phyloP scores from a whole-genome alignment of 2,113 vertebrate genomes.

The Saccopteryx bilineata region DNA sequence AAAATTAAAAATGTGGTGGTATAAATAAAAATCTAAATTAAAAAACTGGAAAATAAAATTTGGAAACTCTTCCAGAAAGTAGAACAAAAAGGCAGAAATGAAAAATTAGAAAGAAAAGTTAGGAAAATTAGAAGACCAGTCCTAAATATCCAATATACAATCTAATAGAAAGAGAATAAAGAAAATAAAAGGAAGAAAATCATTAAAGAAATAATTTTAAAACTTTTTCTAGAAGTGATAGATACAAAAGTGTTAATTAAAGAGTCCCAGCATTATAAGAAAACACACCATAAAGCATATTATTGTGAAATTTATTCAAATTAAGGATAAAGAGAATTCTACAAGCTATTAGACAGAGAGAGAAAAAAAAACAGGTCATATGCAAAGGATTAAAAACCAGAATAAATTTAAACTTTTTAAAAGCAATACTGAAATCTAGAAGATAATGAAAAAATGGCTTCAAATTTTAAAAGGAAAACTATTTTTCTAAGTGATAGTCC shows the following conservation, averaged over 20 bases:
- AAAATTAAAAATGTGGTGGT: background rate
- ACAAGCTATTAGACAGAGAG: background rate
- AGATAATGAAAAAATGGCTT: slow-evolving; percentile 12
- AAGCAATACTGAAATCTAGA: background rate
- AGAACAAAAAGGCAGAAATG: background rate
- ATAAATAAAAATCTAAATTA: slow-evolving; percentile 1
- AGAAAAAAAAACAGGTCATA: background rate
- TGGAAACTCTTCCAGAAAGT: slow-evolving; percentile 25
- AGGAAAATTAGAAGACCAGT: background rate
- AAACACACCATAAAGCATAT: background rate
- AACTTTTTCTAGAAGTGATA: slow-evolving; percentile 20
- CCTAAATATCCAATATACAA: background rate
- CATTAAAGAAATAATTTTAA: slow-evolving; percentile 36
- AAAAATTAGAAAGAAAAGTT: background rate
- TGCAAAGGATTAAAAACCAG: slow-evolving; percentile 7
- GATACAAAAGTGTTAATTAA: background rate
- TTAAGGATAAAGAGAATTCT: background rate
- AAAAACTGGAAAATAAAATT: slow-evolving; percentile 8
- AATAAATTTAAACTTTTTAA: slow-evolving; percentile 34
- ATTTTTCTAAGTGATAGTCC: slow-evolving; percentile 38
- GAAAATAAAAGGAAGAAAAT: background rate
- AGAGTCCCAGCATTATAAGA: background rate
- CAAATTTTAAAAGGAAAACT: slow-evolving; percentile 51
- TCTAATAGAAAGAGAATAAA: background rate
- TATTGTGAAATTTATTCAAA: slow-evolving; percentile 22